Conservation (phyloP, 2,888 invertebrate genomes). For the Amblyteles armatorius region DNA sequence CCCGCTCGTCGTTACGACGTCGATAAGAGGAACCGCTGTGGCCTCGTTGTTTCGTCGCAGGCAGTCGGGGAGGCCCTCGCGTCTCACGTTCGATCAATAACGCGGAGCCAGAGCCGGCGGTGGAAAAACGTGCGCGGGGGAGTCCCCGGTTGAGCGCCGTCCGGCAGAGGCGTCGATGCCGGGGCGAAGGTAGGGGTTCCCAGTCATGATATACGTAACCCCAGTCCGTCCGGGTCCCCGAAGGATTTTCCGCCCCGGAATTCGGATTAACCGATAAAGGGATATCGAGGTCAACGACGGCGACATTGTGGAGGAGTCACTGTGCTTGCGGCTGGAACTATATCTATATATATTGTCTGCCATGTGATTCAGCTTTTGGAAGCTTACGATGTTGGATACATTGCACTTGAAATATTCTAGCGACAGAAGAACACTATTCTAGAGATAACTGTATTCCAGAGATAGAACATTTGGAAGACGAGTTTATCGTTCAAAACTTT, state of each 20-base stretch:
- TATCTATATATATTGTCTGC: neutral
- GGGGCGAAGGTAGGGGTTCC: neutral
- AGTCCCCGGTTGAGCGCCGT: conserved; percentile 19
- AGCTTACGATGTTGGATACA: no score
- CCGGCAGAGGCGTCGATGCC: conserved; percentile 12
- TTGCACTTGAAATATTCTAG: no score
- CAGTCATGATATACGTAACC: neutral
- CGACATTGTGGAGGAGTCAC: neutral
- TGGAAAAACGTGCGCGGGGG: neutral
- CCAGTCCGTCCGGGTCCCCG: conserved; percentile 16
- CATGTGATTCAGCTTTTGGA: neutral
- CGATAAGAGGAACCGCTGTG: conserved; percentile 45
- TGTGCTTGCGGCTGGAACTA: neutral
- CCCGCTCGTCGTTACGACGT: conserved; percentile 47
- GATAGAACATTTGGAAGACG: no score
- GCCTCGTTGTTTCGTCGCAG: conserved; percentile 30
- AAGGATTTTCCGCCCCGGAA: conserved; percentile 7
- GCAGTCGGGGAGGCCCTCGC: neutral
- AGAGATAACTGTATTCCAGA: no score
- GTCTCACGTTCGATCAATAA: conserved; percentile 21
- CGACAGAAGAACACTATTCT: no score
- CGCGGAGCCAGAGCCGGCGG: neutral
- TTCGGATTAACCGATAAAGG: conserved; percentile 24
- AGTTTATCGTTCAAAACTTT: no score
- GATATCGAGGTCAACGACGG: conserved; percentile 33